A percentile compares a stretch with the other conserved stretches of the same genome.
These are phyloP conservation scores for Conger conger DNA, from an alignment of 2,113 vertebrate species.

Conservation along the genomic window DNA sequence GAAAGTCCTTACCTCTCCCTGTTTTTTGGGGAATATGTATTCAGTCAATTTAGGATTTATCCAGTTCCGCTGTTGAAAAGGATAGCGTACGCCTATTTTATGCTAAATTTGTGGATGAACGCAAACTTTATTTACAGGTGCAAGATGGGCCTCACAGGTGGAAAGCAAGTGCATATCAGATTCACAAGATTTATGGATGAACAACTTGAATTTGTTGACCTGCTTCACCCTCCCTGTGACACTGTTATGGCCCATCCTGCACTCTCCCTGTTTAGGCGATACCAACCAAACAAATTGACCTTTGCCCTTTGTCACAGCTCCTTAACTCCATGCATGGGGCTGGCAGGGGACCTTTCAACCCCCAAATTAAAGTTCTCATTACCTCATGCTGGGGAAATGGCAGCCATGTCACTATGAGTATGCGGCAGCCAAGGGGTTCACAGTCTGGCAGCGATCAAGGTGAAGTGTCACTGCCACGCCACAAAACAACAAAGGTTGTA, in stretches of 20 bases:
- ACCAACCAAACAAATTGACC: constrained; percentile 54
- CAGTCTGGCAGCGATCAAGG: constrained; percentile 53
- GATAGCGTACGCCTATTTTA: background rate
- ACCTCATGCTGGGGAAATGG: constrained; percentile 72
- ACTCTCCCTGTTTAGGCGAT: constrained; percentile 60
- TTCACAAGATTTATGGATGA: constrained; percentile 52
- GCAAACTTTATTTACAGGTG: constrained; percentile 41
- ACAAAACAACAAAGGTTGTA: background rate
- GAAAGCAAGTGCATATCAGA: constrained; percentile 65
- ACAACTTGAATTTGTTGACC: constrained; percentile 43
- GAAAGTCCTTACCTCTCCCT: background rate
- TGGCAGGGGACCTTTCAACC: constrained; percentile 34
- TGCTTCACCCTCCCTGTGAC: constrained; percentile 35
- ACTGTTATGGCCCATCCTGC: constrained; percentile 49
- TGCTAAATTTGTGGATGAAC: constrained; percentile 33
- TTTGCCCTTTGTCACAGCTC: constrained; percentile 60
- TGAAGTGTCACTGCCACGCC: constrained; percentile 42
- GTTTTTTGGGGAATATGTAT: background rate
- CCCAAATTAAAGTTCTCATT: constrained; percentile 55
- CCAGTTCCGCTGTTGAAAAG: constrained; percentile 7
- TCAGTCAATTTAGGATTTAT: background rate
- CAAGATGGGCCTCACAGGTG: constrained; percentile 55
- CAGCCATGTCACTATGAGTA: constrained; percentile 55
- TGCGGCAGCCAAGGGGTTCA: constrained; percentile 45
- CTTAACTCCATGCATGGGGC: constrained; percentile 49